Conservation (phyloP, 2,888 invertebrate genomes). For the Mycalesis mineus region DNA sequence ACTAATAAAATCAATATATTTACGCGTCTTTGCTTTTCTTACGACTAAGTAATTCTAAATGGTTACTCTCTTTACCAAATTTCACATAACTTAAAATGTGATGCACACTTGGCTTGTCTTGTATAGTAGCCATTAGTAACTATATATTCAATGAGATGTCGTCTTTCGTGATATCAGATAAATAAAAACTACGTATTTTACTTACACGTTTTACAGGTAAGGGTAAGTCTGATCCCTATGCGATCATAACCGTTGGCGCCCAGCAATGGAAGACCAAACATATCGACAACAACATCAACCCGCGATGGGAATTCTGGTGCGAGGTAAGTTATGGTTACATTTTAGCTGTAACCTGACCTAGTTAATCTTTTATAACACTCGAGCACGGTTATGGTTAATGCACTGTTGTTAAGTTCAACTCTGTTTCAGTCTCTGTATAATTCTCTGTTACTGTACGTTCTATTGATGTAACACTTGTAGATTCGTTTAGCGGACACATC, state of each 20-base stretch:
- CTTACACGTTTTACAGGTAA: slow-evolving; percentile 71
- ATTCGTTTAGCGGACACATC: slow-evolving; percentile 13
- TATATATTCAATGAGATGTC: no score
- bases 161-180: no score
- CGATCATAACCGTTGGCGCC: slow-evolving; percentile 92
- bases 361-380: neutral
- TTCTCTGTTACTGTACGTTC: neutral
- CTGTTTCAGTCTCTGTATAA: no score
- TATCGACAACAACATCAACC: slow-evolving; percentile 95
- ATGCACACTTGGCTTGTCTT: no score
- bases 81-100: no score
- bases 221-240: slow-evolving; percentile 99
- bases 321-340: slow-evolving; percentile 81
- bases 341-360: neutral
- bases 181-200: no score
- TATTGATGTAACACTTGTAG: slow-evolving; percentile 12
- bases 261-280: slow-evolving; percentile 96
- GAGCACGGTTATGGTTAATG: slow-evolving; percentile 36
- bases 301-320: slow-evolving; percentile 98
- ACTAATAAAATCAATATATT: no score
- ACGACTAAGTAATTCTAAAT: no score
- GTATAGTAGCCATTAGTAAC: no score
- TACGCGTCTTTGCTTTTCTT: no score
- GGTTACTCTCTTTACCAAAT: no score
- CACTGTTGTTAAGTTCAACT: no score